Evolutionary conservation across 2,888 invertebrate species (phyloP), one percentile per base, ranked within the genome.

Genomic region (Volucella inanis): DNA sequence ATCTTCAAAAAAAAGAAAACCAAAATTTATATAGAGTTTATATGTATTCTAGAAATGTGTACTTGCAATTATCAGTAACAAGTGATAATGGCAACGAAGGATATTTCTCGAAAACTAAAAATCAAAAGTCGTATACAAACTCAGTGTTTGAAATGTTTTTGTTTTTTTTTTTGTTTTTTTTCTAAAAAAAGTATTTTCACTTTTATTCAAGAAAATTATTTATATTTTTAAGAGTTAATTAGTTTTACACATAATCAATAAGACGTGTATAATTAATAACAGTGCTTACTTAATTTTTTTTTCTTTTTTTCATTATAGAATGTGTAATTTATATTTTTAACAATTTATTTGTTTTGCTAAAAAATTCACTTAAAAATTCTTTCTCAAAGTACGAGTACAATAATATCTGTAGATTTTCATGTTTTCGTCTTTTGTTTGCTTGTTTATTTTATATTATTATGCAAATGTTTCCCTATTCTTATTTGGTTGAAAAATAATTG

Each of bases 11-110:
- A 3, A 4, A 22, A 31, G 18, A 15, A 52, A 41, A n/a, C n/a
- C 41, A 41, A 3, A 50, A 50, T n/a, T 12, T 67, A 45, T 54
- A 45, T 15, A 1, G 3, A 31, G 6, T 31, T 67, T 31, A 43
- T 43, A 39, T 31, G 38, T 45, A 50, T 14, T 22, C 43, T 49
- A 31, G 31, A 31, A 31, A 6, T 31, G 6, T 31, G 31, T 31
- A 31, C 55, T 76, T 77, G 65, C 49, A 22, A 14, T 77, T 71
- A 59, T 77, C 52, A 62, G 9, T 78, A 79, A 74, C 62, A 64
- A 76, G 80, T 84, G 80, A 71, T 61, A 71, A 84, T 84, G 84
- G 68, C 79, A 83, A 67, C 67, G 4, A 12, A 43, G 14, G 39
- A 50, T 45, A 57, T 54, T 65, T 11, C 1, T 1, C 18, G 62